phyloP scores from a whole-genome alignment of 2,888 invertebrate genomes.

The Cantharis rustica region DNA sequence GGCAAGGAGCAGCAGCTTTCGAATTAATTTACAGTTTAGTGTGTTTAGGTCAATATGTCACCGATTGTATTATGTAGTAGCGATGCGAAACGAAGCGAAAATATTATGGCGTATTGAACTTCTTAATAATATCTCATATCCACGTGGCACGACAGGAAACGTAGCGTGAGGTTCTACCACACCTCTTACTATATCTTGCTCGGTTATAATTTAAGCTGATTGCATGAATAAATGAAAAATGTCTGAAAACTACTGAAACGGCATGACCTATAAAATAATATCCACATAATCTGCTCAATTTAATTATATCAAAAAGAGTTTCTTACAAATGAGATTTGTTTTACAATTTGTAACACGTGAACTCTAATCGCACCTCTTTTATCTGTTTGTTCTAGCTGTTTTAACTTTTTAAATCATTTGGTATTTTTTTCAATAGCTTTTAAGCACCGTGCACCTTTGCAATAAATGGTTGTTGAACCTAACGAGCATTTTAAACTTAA shows the following conservation, averaged over 20 bases:
- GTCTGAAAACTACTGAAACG: constrained; percentile 11
- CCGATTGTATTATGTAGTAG: constrained; percentile 13
- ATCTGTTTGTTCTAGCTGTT: not conserved
- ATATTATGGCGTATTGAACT: constrained; percentile 27
- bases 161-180: constrained; percentile 32
- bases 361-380: not conserved
- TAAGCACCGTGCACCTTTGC: not conserved
- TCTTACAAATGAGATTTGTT: not conserved
- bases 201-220: constrained; percentile 24
- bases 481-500: not conserved
- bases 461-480: not conserved
- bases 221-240: constrained; percentile 19
- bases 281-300: not conserved
- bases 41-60: constrained; percentile 43
- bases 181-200: constrained; percentile 28
- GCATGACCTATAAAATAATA: constrained; percentile 20
- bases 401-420: not conserved
- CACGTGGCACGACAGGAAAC: constrained; percentile 34
- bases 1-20: not conserved
- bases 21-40: constrained; percentile 28
- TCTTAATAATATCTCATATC: constrained; percentile 7
- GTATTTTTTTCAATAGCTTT: not conserved
- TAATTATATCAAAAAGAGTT: not conserved
- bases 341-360: not conserved
- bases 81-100: constrained; percentile 17